Conservation (phyloP, 2,888 invertebrate genomes). For the Pammene aurita region DNA sequence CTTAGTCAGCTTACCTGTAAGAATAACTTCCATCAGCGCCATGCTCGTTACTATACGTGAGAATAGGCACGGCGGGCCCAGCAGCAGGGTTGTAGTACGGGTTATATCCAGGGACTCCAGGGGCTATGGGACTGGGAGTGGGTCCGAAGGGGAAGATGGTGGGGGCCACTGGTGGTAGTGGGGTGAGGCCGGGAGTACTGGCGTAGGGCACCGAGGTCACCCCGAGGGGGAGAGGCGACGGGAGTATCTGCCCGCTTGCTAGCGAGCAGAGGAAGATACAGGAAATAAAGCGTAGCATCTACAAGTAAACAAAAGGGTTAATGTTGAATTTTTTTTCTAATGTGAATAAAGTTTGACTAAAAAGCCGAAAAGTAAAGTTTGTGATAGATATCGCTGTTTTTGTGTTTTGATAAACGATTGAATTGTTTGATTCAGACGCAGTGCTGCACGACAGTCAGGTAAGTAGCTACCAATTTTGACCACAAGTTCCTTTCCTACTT, state of each 20-base stretch:
- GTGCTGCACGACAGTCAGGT: too few relatives aligned
- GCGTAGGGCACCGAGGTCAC: slow-evolving; percentile 29
- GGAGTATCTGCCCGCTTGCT: slow-evolving; percentile 40
- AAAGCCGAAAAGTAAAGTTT: too few relatives aligned
- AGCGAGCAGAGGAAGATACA: slow-evolving; percentile 44
- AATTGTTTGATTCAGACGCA: too few relatives aligned
- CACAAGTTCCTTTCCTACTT: too few relatives aligned
- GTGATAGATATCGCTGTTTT: too few relatives aligned
- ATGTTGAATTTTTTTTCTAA: too few relatives aligned
- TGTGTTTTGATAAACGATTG: too few relatives aligned
- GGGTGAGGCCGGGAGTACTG: slow-evolving; percentile 9
- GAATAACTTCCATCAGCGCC: slow-evolving; percentile 85
- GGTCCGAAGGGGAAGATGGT: slow-evolving; percentile 46
- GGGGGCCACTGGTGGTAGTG: slow-evolving; percentile 35
- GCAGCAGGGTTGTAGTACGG: slow-evolving; percentile 59
- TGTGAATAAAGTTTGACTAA: too few relatives aligned
- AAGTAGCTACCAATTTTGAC: too few relatives aligned
- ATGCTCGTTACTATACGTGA: slow-evolving; percentile 80
- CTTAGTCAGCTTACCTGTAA: slow-evolving; percentile 78
- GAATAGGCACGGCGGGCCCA: slow-evolving; percentile 75
- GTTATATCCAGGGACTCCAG: slow-evolving; percentile 53
- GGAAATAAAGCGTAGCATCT: slow-evolving; percentile 51
- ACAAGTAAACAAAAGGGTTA: slow-evolving; percentile 41
- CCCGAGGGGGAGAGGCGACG: slow-evolving; percentile 30
- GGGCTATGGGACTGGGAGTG: slow-evolving; percentile 47